Evolutionary conservation across 2,888 invertebrate genomes (phyloP), one percentile per base, ranked within the genome.

Genomic region (Hoplodrina ambigua): DNA sequence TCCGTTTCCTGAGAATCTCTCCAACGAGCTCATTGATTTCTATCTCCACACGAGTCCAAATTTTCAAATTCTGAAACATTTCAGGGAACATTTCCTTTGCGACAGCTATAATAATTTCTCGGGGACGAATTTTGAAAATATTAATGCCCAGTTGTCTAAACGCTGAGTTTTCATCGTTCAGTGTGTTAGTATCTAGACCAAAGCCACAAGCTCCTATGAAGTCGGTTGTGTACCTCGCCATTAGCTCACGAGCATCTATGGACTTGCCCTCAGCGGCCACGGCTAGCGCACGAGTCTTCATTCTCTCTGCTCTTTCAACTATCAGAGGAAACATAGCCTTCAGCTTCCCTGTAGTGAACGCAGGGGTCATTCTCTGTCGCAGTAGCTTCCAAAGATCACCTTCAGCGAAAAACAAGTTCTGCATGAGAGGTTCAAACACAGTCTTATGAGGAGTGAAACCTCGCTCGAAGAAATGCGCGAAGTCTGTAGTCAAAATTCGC

Each of bases 181-280:
- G 80, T 0, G 88, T 72, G 50, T 91, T 84, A 60, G 85, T 78
- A 50, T 90, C 87, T 4, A 91, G 82, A 0, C 91, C 91, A 30
- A 91, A 89, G 25, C 88, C 91, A 64, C 90, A 90, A 0, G 88
- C 88, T 5, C 90, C 91, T 5, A 91, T 91, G 46, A 91, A 91
- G 30, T 91, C 91, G 0, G 89, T 91, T 0, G 90, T 88, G 62
- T 86, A 91, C 11, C 89, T 80, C 0, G 90, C 90, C 91, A 91
- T 90, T 3, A 91, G 72, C 4, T 91, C 91, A 0, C 89, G 75
- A 0, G 78, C 85, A 57, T 91, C 86, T 10, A 74, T 82, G 0
- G 81, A 73, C 19, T 83, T 86, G 6, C 85, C 85, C 6, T 56
- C 72, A 1, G 74, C 68, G 0, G 71, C 75, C 11, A 68, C 55